These are phyloP conservation scores for Buathra laborator DNA, from an alignment of 2,888 invertebrate genomes.

Conservation along the genomic window DNA sequence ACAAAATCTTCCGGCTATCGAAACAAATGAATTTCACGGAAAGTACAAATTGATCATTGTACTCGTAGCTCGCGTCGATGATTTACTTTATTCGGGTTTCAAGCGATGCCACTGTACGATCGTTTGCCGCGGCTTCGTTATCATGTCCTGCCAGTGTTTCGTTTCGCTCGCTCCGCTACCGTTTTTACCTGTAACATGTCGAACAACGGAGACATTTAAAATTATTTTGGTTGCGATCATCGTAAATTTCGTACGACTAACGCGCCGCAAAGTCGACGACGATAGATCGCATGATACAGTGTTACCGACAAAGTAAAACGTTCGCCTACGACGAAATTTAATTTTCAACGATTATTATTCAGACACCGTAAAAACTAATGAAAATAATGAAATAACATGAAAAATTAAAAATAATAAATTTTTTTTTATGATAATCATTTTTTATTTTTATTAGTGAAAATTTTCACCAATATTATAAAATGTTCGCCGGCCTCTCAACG, in stretches of 20 bases:
- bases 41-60: constrained; percentile 54
- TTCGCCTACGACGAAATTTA: too few relatives aligned
- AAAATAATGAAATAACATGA: too few relatives aligned
- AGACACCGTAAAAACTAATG: too few relatives aligned
- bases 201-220: not conserved
- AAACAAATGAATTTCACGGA: constrained; percentile 42
- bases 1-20: constrained; percentile 37
- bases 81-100: constrained; percentile 92
- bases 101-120: constrained; percentile 99
- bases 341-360: too few relatives aligned
- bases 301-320: too few relatives aligned
- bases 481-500: too few relatives aligned
- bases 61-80: constrained; percentile 32
- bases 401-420: too few relatives aligned
- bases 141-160: constrained; percentile 99
- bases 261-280: too few relatives aligned
- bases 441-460: too few relatives aligned
- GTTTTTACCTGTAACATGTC: constrained; percentile 92
- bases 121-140: constrained; percentile 97
- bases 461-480: too few relatives aligned
- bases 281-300: too few relatives aligned
- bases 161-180: constrained; percentile 98
- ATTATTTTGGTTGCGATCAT: not conserved
- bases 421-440: too few relatives aligned
- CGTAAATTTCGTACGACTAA: not conserved